phyloP scores from a whole-genome alignment of 2,113 vertebrate species.

The Vulpes lagopus region DNA sequence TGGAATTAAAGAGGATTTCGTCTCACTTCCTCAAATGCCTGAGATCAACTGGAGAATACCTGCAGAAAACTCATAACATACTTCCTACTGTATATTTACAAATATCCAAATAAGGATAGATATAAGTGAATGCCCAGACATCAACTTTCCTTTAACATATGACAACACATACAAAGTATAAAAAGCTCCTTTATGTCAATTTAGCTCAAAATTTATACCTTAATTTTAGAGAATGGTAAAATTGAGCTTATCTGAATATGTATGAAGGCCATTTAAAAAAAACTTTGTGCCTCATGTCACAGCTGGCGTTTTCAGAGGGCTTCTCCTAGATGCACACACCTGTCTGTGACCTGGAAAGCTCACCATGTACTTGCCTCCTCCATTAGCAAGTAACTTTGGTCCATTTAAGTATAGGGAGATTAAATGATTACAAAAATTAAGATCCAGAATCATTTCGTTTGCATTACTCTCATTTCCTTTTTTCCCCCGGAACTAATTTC shows the following conservation, averaged over 20 bases:
- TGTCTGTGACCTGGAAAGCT: background rate
- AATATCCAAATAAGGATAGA: background rate
- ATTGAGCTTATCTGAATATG: background rate
- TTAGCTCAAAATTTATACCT: background rate
- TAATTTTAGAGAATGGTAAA: background rate
- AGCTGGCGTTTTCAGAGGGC: background rate
- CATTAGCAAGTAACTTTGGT: background rate
- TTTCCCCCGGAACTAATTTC: background rate
- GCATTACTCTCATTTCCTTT: background rate
- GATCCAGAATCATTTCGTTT: background rate
- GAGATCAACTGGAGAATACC: background rate
- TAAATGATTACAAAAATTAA: background rate
- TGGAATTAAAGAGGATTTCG: background rate
- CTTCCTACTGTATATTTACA: background rate
- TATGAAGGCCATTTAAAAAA: background rate
- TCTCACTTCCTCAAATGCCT: background rate
- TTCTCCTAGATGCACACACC: rapidly evolving
- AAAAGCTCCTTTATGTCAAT: background rate
- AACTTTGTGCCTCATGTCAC: background rate
- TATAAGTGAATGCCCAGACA: background rate
- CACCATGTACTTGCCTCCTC: background rate
- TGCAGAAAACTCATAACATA: background rate
- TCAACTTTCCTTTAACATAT: background rate
- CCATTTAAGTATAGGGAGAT: background rate
- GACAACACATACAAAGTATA: background rate